Conservation (phyloP, 2,888 invertebrate species). For the Trichogramma dendrolimi region DNA sequence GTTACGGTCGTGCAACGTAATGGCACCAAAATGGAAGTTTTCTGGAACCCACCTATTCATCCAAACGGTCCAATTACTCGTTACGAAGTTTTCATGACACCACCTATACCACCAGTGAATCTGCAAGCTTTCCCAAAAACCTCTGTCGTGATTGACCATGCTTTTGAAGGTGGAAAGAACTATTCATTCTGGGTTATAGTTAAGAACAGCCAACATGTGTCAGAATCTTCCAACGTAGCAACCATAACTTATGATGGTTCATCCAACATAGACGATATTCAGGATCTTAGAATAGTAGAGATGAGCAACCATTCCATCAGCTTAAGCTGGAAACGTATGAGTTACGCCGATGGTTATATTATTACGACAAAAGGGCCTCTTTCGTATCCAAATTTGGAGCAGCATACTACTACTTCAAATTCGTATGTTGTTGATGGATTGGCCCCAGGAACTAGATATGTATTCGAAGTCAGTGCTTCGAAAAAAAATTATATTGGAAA, state of each 20-base stretch:
- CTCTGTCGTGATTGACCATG: constrained; percentile 56
- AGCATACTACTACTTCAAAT: constrained; percentile 53
- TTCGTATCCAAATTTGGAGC: constrained; percentile 57
- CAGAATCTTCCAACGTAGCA: constrained; percentile 59
- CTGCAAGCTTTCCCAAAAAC: constrained; percentile 45
- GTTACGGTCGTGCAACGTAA: constrained; percentile 64
- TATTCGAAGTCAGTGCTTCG: constrained; percentile 62
- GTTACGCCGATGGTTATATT: constrained; percentile 60
- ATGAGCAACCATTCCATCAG: constrained; percentile 56
- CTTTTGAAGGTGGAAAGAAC: constrained; percentile 57
- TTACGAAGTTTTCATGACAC: constrained; percentile 66
- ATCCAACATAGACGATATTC: constrained; percentile 61
- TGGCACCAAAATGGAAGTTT: constrained; percentile 62
- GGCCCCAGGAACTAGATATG: constrained; percentile 55
- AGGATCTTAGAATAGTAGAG: constrained; percentile 55
- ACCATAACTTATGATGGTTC: constrained; percentile 63
- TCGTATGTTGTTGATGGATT: constrained; percentile 45
- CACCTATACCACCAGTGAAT: constrained; percentile 59
- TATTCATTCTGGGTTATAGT: constrained; percentile 76
- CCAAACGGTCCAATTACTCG: constrained; percentile 62
- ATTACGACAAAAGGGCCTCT: constrained; percentile 55
- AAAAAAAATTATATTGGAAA: constrained; percentile 60
- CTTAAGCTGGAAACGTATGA: constrained; percentile 61
- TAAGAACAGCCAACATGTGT: constrained; percentile 60
- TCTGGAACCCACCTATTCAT: constrained; percentile 65